These are phyloP conservation scores for Gastracanthus pulcherrimus DNA, from an alignment of 2,888 invertebrate species.

Conservation along the genomic window DNA sequence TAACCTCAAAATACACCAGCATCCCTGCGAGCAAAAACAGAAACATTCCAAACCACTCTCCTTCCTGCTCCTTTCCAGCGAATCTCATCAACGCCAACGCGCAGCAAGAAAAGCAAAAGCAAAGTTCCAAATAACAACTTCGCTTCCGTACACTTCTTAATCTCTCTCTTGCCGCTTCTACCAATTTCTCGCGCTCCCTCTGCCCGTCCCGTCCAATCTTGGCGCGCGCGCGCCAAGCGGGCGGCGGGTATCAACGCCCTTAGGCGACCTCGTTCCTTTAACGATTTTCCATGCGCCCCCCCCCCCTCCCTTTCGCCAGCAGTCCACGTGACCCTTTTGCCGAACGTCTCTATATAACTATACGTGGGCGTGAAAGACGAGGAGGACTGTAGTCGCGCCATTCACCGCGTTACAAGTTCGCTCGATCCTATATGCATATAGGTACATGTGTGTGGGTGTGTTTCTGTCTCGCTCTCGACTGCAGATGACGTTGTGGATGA, in stretches of 20 bases:
- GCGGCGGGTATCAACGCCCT: slow-evolving; percentile 54
- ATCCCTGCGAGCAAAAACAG: not conserved
- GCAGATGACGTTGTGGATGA: not conserved
- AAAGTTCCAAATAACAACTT: not conserved
- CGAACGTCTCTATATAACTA: slow-evolving; percentile 13
- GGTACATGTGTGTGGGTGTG: not conserved
- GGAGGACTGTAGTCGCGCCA: slow-evolving; percentile 10
- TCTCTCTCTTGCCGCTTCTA: not conserved
- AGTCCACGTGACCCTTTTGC: slow-evolving; percentile 42
- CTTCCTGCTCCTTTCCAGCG: too few relatives aligned
- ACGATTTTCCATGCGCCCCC: slow-evolving; percentile 58
- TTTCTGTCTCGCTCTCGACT: not conserved
- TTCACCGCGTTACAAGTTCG: slow-evolving; percentile 1
- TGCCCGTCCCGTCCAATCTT: not conserved
- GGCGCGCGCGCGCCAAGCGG: not conserved
- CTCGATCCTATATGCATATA: too few relatives aligned
- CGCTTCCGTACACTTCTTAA: not conserved
- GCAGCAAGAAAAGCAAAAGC: not conserved
- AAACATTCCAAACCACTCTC: too few relatives aligned
- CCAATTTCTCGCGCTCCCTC: not conserved
- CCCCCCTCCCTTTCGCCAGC: slow-evolving; percentile 9
- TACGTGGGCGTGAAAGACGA: not conserved
- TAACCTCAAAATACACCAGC: not conserved
- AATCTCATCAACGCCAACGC: not conserved
- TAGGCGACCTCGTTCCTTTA: slow-evolving; percentile 59